These are phyloP conservation scores for Mechanitis messenoides DNA, from an alignment of 2,888 invertebrate genomes.

Conservation along the genomic window DNA sequence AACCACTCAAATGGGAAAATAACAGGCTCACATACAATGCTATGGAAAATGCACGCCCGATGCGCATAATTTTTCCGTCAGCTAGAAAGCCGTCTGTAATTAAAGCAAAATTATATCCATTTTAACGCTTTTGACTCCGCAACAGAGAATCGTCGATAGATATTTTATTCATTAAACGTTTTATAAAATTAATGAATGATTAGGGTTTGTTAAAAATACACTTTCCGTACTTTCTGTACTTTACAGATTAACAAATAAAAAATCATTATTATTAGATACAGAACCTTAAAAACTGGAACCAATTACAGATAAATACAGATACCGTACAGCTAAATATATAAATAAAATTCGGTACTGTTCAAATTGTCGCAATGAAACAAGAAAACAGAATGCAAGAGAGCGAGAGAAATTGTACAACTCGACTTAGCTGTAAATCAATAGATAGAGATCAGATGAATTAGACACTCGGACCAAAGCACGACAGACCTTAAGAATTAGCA, in stretches of 20 bases:
- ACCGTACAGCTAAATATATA: not conserved
- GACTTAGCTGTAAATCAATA: slow-evolving; percentile 43
- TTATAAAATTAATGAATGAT: too few relatives aligned
- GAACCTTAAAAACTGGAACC: too few relatives aligned
- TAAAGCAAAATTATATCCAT: slow-evolving; percentile 33
- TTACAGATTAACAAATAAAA: too few relatives aligned
- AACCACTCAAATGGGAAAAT: slow-evolving; percentile 74
- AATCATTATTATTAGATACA: too few relatives aligned
- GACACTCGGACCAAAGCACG: slow-evolving; percentile 38
- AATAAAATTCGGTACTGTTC: slow-evolving; percentile 22
- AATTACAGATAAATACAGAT: too few relatives aligned
- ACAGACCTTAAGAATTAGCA: slow-evolving; percentile 46
- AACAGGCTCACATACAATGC: slow-evolving; percentile 71
- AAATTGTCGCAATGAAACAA: slow-evolving; percentile 28
- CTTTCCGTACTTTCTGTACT: too few relatives aligned
- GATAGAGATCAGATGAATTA: slow-evolving; percentile 45
- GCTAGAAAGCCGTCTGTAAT: slow-evolving; percentile 52
- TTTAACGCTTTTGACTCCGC: slow-evolving; percentile 34
- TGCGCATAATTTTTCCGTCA: slow-evolving; percentile 56
- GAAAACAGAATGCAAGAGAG: slow-evolving; percentile 29
- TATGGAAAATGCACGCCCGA: slow-evolving; percentile 57
- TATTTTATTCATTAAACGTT: not conserved
- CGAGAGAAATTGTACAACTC: slow-evolving; percentile 37
- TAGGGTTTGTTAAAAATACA: too few relatives aligned
- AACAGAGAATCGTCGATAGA: slow-evolving; percentile 18